Percentiles rank a stretch among this genome's conserved stretches.
These are phyloP conservation scores for Oligia fasciuncula DNA, from an alignment of 2,888 invertebrate species.

Conservation along the genomic window DNA sequence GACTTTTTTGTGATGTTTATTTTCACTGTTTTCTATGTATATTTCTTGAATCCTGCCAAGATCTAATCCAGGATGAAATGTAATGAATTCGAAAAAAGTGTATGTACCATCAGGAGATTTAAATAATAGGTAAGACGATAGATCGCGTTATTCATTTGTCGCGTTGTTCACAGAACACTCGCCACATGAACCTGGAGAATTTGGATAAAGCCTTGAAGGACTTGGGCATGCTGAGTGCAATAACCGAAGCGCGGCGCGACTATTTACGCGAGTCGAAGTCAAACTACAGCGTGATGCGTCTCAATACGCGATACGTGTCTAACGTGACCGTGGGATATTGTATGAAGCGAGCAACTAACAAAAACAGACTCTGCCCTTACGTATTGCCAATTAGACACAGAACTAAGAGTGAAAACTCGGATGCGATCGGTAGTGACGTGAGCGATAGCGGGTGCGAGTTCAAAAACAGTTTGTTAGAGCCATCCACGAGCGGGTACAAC, in stretches of 20 bases:
- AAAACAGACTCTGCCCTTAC: conserved; percentile 91
- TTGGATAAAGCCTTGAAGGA: conserved; percentile 91
- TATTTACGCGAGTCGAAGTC: conserved; percentile 89
- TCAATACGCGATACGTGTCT: conserved; percentile 91
- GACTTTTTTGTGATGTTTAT: conserved; percentile 89
- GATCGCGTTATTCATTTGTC: conserved; percentile 69
- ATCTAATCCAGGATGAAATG: conserved; percentile 83
- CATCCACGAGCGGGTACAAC: conserved; percentile 82
- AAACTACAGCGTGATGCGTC: conserved; percentile 87
- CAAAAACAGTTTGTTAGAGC: conserved; percentile 81
- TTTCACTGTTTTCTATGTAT: conserved; percentile 83
- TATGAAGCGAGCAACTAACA: conserved; percentile 88
- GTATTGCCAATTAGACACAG: conserved; percentile 89
- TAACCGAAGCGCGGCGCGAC: conserved; percentile 90
- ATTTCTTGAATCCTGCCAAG: conserved; percentile 75
- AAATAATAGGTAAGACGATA: conserved; percentile 42
- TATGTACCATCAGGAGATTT: conserved; percentile 68
- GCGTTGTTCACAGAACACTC: conserved; percentile 85
- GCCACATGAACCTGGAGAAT: conserved; percentile 88
- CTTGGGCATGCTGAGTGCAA: conserved; percentile 91
- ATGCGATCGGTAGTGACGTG: conserved; percentile 82
- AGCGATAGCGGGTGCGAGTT: conserved; percentile 79
- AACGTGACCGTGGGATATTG: conserved; percentile 91
- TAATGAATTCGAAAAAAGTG: conserved; percentile 82
- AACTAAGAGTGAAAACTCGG: conserved; percentile 91